Conservation (phyloP, 2,113 vertebrate species). For the Rhinichthys klamathensis region DNA sequence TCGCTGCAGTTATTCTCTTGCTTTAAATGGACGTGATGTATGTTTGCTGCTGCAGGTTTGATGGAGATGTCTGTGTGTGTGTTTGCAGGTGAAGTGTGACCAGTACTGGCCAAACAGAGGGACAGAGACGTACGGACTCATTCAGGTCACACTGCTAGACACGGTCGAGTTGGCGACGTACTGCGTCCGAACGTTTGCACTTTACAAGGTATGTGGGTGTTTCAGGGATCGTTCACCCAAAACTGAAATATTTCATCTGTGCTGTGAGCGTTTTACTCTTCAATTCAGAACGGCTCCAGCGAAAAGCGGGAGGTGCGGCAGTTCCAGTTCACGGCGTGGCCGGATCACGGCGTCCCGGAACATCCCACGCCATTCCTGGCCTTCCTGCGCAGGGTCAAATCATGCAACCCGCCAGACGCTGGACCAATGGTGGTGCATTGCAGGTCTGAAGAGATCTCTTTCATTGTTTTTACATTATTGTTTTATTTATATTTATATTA, state of each 20-base stretch:
- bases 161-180: constrained; percentile 97
- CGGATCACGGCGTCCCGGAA: constrained; percentile 98
- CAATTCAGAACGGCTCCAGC: constrained; percentile 91
- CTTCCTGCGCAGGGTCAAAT: constrained; percentile 94
- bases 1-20: not conserved
- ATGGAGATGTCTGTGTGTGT: constrained; percentile 45
- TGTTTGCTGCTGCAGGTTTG: not conserved
- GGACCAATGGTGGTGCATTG: constrained; percentile 99
- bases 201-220: constrained; percentile 86
- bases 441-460: constrained; percentile 80
- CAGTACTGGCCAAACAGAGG: constrained; percentile 98
- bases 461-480: not conserved
- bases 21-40: not conserved
- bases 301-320: constrained; percentile 98
- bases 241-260: too few species aligned
- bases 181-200: constrained; percentile 95
- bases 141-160: constrained; percentile 93
- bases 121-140: constrained; percentile 93
- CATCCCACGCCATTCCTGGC: constrained; percentile 97
- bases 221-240: not conserved
- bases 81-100: constrained; percentile 94
- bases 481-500: not conserved
- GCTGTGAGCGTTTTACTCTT: not conserved
- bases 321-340: constrained; percentile 99
- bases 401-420: constrained; percentile 96